Evolutionary conservation across 2,797 vertebrate genomes (phyloP).

Genomic region (Eurystomus glaucurus): DNA sequence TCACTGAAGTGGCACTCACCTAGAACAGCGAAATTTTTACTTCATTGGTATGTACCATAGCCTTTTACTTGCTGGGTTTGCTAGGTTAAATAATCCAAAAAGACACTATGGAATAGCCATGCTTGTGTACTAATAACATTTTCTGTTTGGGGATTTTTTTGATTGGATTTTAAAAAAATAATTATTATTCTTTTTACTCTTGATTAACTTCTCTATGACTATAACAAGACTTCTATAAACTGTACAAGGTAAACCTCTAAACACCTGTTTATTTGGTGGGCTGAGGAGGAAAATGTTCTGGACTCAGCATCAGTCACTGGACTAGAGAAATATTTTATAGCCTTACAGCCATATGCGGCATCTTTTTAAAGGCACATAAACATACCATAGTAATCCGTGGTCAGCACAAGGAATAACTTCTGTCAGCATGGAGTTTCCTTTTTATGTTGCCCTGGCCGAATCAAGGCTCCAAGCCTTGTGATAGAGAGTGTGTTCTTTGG

Average conservation of each 20-base stretch:
- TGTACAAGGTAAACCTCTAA: not conserved
- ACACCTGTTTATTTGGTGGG: not conserved
- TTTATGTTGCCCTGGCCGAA: fast-evolving
- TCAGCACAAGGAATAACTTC: not conserved
- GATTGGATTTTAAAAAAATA: too few relatives aligned
- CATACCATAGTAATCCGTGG: not conserved
- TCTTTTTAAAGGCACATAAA: not conserved
- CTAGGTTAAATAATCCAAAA: not conserved
- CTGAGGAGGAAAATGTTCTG: not conserved
- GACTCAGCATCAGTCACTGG: not conserved
- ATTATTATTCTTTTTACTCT: not conserved
- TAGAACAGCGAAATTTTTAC: not conserved
- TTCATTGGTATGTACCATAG: not conserved
- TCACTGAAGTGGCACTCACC: not conserved
- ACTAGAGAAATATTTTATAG: not conserved
- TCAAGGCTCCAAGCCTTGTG: not conserved
- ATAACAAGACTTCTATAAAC: not conserved
- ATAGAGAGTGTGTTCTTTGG: not conserved
- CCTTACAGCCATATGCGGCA: not conserved
- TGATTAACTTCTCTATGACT: not conserved
- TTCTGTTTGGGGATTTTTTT: not conserved
- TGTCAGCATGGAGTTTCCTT: not conserved
- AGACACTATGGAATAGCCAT: not conserved
- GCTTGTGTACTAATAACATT: not conserved
- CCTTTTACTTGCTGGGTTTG: not conserved